phyloP scores from a whole-genome alignment of 2,797 vertebrate genomes.

The Buceros bicornis region DNA sequence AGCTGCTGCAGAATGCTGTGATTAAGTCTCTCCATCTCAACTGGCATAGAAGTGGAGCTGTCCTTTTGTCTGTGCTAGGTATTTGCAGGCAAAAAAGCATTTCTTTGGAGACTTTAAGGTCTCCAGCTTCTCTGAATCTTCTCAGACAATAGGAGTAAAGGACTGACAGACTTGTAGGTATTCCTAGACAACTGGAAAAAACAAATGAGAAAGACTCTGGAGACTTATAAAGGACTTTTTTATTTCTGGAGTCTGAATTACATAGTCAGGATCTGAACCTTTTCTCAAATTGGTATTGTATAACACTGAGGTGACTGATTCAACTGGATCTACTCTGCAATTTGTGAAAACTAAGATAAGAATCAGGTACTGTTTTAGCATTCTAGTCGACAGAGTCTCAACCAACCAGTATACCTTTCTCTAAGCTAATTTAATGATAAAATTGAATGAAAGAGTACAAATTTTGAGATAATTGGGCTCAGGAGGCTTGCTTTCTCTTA shows the following conservation, averaged over 20 bases:
- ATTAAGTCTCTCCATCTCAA: background rate
- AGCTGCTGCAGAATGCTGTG: background rate
- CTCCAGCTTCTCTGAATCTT: background rate
- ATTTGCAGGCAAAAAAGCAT: background rate
- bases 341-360: background rate
- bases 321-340: background rate
- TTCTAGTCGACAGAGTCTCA: background rate
- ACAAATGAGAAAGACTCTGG: background rate
- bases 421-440: constrained; percentile 40
- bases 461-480: constrained; percentile 66
- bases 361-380: background rate
- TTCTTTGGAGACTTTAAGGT: background rate
- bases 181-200: background rate
- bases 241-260: background rate
- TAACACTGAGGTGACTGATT: background rate
- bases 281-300: background rate
- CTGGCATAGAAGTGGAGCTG: background rate
- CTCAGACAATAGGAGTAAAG: background rate
- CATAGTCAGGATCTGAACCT: background rate
- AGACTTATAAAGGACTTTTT: background rate
- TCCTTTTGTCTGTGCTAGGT: background rate
- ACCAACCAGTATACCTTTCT: background rate
- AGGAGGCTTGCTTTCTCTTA: constrained; percentile 6
- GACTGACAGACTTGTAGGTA: background rate
- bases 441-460: constrained; percentile 17